phyloP scores from a whole-genome alignment of 2,113 vertebrate genomes.

The Xiphophorus maculatus region DNA sequence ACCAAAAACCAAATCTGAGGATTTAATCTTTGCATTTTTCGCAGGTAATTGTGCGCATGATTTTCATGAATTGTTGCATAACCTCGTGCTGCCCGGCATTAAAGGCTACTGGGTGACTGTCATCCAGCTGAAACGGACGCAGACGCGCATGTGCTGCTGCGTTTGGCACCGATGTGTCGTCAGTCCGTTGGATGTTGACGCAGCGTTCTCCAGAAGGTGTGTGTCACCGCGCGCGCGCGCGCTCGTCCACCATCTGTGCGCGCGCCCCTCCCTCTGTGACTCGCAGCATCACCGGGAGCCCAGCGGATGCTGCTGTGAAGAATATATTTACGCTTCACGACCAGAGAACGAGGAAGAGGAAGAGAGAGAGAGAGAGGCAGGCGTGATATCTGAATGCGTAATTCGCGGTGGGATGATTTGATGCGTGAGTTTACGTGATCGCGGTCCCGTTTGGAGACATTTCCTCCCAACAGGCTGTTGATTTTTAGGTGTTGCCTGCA shows the following conservation, averaged over 20 bases:
- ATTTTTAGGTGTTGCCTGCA: constrained; percentile 1
- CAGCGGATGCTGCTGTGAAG: constrained; percentile 34
- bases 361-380: not conserved
- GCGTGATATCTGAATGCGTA: constrained; percentile 32
- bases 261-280: constrained; percentile 51
- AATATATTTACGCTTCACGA: constrained; percentile 48
- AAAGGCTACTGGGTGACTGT: not conserved
- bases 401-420: constrained; percentile 4
- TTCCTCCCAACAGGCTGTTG: not conserved
- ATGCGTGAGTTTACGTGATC: constrained; percentile 9
- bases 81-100: constrained; percentile 25
- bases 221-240: constrained; percentile 38
- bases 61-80: constrained; percentile 46
- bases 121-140: not conserved
- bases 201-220: constrained; percentile 44
- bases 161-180: constrained; percentile 1
- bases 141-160: not conserved
- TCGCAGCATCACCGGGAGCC: constrained; percentile 58
- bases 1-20: no score
- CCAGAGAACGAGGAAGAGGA: not conserved
- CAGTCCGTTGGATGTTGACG: constrained; percentile 36
- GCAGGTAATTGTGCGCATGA: not conserved
- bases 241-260: constrained; percentile 27
- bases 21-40: not conserved
- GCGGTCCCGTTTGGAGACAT: not conserved